Evolutionary conservation across 2,113 vertebrate species (phyloP), one percentile per base, ranked within the genome.

Genomic region (Chloropsis cyanopogon): DNA sequence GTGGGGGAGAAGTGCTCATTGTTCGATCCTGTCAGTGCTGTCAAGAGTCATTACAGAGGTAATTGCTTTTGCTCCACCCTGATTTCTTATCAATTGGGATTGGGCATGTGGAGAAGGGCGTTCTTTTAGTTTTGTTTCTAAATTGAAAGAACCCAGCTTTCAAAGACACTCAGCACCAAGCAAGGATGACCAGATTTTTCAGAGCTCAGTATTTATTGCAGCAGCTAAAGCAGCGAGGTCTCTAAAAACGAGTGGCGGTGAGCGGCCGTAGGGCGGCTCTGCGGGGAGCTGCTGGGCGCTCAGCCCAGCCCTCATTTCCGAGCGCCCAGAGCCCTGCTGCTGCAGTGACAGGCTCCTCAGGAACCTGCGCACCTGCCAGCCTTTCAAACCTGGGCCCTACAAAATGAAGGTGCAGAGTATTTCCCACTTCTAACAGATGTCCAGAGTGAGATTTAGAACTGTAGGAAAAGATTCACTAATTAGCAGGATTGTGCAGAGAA

Each of bases 41-140:
- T 98, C 97, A 97, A 95, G 97, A 97, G 92, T 96, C 97, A 98
- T 98, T 98, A 98, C 91, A 96, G 76, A 82, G 75, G 88, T 94
- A 97, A 95, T 96, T 95, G 96, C 95, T 92, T 96, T 92, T 97
- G 93, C 96, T 95, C 96, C 95, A 92, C 96, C 89, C 85, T 63
- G 82, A 92, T 95, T 96, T 86, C 75, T 82, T 89, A 95, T 92
- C 86, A 93, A 0, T 11, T 85, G 61, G 77, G 60, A 92, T 0
- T 65, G 47, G 52, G 25, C 15, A 81, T 88, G 52, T 35, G 29
- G 14, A 86, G 72, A 59, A 86, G 60, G 14, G 20, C 41, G 85
- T 89, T 78, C 68, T 86, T 90, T 65, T 25, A 47, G 33, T 86
- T 94, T 92, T 95, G 47, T 80, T 95, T 97, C 81, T 91, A 71